Base-by-base conservation (phyloP, 2,797 vertebrate species). In the Nannoperca obscura region DNA sequence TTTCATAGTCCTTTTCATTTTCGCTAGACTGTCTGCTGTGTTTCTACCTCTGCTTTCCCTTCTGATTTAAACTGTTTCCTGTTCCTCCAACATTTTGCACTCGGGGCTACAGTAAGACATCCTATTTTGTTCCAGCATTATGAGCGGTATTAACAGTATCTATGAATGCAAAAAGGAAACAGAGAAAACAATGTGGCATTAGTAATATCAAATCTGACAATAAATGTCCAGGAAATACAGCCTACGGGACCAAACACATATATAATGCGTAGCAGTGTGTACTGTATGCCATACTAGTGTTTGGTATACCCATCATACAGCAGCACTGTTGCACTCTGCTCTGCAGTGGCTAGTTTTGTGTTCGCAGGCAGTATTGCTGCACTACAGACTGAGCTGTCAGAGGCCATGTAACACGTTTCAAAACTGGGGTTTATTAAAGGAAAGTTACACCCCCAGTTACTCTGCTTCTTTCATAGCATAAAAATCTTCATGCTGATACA, bases 1-100 rank as follows among this genome's bases (percentile, higher is more conserved):
- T 82, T 87, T 83, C 71, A 85, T 71, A 65, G 57, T 81, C 38
- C 74, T 66, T 76, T 60, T 58, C 6, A 22, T 2, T 36, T 30
- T 4, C 1, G n/a, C 5, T 19, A 11, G 2, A 57, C 15, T 27
- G 59, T 6, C 12, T 7, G 54, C n/a, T 63, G 20, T 32, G 5
- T 74, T 53, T 63, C 27, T 1, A 9, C 34, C 20, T 40, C 42
- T 67, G n/a, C 44, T 49, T 49, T 46, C 20, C 53, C 27, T n/a
- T 12, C n/a, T 24, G 24, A 73, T 24, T 54, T 40, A 7, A 47
- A 44, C 11, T 3, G 2, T 62, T 47, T 74, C 27, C 4, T 69
- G 13, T 10, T 71, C 49, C n/a, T 38, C 17, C 34, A 13, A 50
- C 59, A 38, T 62, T 58, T 62, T 68, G 20, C 17, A 9, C 24